These are phyloP conservation scores for Malurus leucopterus DNA, from an alignment of 2,797 vertebrate genomes.

Conservation along the genomic window DNA sequence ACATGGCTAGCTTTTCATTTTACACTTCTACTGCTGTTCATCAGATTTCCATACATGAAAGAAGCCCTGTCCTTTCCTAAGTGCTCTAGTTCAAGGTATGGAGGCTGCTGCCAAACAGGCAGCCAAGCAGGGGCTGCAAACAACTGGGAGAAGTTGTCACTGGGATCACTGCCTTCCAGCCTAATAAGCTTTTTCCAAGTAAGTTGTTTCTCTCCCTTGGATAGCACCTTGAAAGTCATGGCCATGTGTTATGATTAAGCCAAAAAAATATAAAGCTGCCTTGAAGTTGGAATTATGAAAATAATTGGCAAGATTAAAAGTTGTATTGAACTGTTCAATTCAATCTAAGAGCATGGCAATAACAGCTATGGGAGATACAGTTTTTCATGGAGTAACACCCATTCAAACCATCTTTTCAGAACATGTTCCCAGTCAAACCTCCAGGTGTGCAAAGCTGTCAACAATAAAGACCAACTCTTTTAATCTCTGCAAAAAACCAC, in stretches of 20 bases:
- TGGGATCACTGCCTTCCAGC: not conserved
- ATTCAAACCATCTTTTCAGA: not conserved
- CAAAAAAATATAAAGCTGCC: conserved; percentile 7
- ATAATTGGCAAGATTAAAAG: not conserved
- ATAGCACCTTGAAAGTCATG: not conserved
- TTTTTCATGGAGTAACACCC: not conserved
- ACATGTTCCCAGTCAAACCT: not conserved
- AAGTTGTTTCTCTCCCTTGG: not conserved
- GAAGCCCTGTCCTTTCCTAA: not conserved
- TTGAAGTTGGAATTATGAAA: not conserved
- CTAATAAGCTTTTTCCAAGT: not conserved
- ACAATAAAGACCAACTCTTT: not conserved
- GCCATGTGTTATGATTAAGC: not conserved
- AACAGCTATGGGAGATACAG: not conserved
- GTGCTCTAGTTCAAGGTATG: not conserved
- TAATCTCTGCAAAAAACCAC: not conserved
- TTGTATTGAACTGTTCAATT: not conserved
- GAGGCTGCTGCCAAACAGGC: not conserved
- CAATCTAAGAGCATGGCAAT: not conserved
- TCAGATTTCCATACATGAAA: not conserved
- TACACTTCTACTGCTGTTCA: not conserved
- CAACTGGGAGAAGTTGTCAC: not conserved
- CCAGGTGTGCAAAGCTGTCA: not conserved
- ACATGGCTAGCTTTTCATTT: not conserved
- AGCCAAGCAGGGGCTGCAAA: not conserved